A percentile compares a stretch with the other conserved stretches of the same genome.
These are phyloP conservation scores for Setophaga petechia DNA, from an alignment of 2,113 vertebrate species.

Conservation along the genomic window DNA sequence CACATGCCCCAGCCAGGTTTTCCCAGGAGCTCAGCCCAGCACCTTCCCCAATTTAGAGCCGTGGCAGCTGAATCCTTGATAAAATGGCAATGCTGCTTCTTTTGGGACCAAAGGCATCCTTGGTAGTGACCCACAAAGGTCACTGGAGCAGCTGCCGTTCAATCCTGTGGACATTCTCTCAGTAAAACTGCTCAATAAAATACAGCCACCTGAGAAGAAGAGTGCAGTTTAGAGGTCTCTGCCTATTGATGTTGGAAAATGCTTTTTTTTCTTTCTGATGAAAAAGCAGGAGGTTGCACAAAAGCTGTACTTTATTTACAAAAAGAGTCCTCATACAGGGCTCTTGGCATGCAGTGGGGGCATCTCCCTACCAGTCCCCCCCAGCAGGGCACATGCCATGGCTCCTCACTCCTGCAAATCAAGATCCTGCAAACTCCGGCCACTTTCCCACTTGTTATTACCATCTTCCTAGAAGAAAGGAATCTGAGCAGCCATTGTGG, in stretches of 20 bases:
- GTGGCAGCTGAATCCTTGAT: fast-evolving
- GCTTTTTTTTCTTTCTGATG: not conserved
- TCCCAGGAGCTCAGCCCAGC: not conserved
- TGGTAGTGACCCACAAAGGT: fast-evolving
- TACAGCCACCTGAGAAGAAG: not conserved
- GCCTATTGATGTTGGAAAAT: not conserved
- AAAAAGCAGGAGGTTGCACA: not conserved
- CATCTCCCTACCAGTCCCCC: not conserved
- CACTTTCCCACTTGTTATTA: not conserved
- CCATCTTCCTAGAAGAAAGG: not conserved
- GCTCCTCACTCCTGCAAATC: not conserved
- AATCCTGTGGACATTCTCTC: not conserved
- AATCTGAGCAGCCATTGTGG: not conserved
- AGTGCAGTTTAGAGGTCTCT: not conserved
- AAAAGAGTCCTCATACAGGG: fast-evolving
- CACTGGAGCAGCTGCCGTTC: not conserved
- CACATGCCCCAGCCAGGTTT: not conserved
- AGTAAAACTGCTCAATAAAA: not conserved
- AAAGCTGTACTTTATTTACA: not conserved
- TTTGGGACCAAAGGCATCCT: not conserved
- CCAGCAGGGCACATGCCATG: fast-evolving
- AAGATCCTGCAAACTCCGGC: not conserved
- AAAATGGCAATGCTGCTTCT: not conserved
- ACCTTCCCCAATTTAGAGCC: not conserved
- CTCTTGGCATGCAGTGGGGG: not conserved